A percentile compares a stretch with the other conserved stretches of the same genome.
Conservation (phyloP, 53 echinoderm and acorn worm genomes). For the Paracentrotus lividus region DNA sequence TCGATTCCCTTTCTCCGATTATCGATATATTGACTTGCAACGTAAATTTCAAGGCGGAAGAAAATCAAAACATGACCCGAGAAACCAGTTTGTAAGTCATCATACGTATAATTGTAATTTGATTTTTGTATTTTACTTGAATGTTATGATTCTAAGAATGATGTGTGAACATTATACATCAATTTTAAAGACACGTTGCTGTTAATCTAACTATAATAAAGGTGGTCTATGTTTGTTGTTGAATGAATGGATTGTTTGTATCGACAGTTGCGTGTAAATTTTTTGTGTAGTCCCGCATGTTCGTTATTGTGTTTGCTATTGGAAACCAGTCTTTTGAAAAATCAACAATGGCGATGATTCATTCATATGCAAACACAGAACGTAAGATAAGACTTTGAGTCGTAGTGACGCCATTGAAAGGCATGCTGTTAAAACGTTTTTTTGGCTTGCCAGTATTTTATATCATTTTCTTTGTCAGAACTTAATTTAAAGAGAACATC, state of each 20-base stretch:
- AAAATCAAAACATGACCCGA: slow-evolving; percentile 53
- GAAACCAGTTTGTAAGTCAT: not conserved
- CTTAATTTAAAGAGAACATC: too few species aligned
- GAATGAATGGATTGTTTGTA: not conserved
- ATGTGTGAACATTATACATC: not conserved
- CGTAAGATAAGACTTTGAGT: not conserved
- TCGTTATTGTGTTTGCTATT: not conserved
- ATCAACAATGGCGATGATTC: slow-evolving; percentile 20
- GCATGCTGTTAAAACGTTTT: not conserved
- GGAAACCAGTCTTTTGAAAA: not conserved
- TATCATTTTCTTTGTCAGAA: not conserved
- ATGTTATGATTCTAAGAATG: not conserved
- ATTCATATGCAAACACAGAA: slow-evolving; percentile 20
- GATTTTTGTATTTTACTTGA: not conserved
- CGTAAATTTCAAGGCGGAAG: slow-evolving; percentile 38
- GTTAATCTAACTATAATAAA: not conserved
- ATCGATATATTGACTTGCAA: not conserved
- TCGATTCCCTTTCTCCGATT: too few species aligned
- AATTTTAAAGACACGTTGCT: not conserved
- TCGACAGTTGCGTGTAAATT: not conserved
- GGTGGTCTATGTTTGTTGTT: not conserved
- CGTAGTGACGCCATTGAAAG: not conserved
- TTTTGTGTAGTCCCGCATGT: not conserved
- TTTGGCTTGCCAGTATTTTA: not conserved
- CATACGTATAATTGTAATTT: not conserved